Conservation (phyloP, 2,113 vertebrate genomes). For the Thunnus maccoyii region DNA sequence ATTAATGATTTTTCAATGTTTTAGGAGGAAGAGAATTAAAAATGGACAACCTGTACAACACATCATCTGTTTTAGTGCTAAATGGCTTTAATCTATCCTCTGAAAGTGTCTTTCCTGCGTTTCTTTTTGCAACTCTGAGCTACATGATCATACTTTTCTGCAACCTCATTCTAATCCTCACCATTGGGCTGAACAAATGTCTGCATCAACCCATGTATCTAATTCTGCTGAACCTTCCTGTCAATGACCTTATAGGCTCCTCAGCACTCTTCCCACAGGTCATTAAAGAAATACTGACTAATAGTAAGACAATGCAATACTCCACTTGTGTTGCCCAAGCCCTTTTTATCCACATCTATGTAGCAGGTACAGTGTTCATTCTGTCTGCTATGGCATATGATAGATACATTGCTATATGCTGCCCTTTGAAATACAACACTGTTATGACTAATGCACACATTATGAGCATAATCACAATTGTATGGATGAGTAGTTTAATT, state of each 20-base stretch:
- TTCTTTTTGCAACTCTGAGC: conserved; percentile 77
- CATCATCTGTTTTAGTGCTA: conserved; percentile 59
- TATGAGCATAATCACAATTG: conserved; percentile 65
- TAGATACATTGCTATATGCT: conserved; percentile 84
- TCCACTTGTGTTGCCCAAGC: conserved; percentile 79
- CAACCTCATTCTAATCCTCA: conserved; percentile 79
- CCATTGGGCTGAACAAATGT: conserved; percentile 77
- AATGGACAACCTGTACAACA: conserved; percentile 66
- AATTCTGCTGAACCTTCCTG: conserved; percentile 80
- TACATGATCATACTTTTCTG: conserved; percentile 83
- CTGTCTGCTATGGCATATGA: conserved; percentile 85
- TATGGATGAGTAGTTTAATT: conserved; percentile 72
- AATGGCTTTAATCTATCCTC: conserved; percentile 62
- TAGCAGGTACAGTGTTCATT: conserved; percentile 62
- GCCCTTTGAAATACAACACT: conserved; percentile 79
- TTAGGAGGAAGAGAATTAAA: neutral
- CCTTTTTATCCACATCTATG: conserved; percentile 84
- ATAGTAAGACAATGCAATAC: conserved; percentile 65
- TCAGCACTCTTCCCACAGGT: conserved; percentile 73
- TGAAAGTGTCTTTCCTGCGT: conserved; percentile 55
- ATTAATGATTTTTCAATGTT: neutral
- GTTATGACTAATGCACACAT: conserved; percentile 76
- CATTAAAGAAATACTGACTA: conserved; percentile 69
- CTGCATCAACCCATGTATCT: conserved; percentile 84
- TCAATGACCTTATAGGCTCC: conserved; percentile 82